phyloP scores from a whole-genome alignment of 23 tunicate species.

The Phallusia fumigata region DNA sequence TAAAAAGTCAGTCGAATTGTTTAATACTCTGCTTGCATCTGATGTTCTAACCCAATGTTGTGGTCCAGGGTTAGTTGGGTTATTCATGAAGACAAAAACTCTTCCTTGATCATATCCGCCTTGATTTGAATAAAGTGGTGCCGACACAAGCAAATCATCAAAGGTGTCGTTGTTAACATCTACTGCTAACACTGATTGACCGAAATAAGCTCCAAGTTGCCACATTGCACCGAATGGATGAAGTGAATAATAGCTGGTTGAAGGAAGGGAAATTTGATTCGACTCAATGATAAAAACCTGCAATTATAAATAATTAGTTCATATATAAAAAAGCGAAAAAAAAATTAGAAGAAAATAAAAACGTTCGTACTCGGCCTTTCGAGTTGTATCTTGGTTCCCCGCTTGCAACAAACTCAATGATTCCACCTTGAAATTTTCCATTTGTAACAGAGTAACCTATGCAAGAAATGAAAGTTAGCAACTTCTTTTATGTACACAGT shows the following conservation, averaged over 20 bases:
- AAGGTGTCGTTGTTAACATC: conserved; percentile 26
- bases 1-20: too few species aligned
- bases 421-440: conserved; percentile 27
- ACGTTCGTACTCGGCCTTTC: conserved; percentile 19
- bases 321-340: too few species aligned
- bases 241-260: neutral
- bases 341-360: too few species aligned
- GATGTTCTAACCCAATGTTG: neutral
- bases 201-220: conserved; percentile 48
- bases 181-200: conserved; percentile 24
- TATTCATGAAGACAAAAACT: conserved; percentile 40
- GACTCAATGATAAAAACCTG: neutral
- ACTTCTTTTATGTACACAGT: too few species aligned
- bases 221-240: neutral
- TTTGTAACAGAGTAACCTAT: conserved; percentile 24
- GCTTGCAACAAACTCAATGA: conserved; percentile 16
- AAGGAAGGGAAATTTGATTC: neutral
- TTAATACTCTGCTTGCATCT: too few species aligned
- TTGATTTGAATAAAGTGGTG: conserved; percentile 24
- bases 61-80: neutral
- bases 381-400: conserved; percentile 24
- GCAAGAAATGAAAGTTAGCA: too few species aligned
- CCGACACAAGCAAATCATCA: conserved; percentile 36
- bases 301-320: neutral
- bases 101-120: conserved; percentile 43